Conservation (phyloP, 2,797 vertebrate genomes). For the Philypnodon macrostomus region DNA sequence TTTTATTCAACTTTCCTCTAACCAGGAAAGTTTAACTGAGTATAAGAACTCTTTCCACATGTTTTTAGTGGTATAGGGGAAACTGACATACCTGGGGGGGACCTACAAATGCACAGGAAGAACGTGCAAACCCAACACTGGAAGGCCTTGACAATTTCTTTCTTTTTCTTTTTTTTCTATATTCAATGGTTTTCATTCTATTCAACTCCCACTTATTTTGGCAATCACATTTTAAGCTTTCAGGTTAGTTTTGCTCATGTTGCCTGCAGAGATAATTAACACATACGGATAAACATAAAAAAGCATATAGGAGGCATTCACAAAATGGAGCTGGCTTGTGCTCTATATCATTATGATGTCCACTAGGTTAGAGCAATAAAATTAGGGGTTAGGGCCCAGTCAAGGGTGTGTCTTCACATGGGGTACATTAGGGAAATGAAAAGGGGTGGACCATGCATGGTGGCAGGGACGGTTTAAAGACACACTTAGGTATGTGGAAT, state of each 20-base stretch:
- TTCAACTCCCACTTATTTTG: conserved; percentile 12
- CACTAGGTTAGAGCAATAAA: conserved; percentile 76
- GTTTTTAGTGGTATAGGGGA: too few relatives aligned
- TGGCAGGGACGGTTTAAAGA: conserved; percentile 76
- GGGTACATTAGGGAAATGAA: conserved; percentile 84
- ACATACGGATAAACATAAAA: conserved; percentile 3
- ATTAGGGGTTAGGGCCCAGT: conserved; percentile 65
- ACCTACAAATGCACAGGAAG: too few relatives aligned
- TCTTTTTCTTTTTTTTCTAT: conserved; percentile 7
- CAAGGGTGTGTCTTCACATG: conserved; percentile 41
- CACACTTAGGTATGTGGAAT: conserved; percentile 46
- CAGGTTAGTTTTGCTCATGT: conserved; percentile 21
- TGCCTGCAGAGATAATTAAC: conserved; percentile 32
- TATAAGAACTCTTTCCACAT: too few relatives aligned
- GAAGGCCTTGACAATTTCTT: conserved; percentile 6
- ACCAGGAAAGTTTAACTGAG: too few relatives aligned
- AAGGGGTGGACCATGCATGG: conserved; percentile 71
- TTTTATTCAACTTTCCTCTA: too few relatives aligned
- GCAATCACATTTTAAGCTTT: conserved; percentile 33
- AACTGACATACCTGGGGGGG: too few relatives aligned
- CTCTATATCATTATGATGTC: conserved; percentile 71
- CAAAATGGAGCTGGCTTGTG: conserved; percentile 48
- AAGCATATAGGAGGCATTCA: conserved; percentile 11
- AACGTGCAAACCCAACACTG: too few relatives aligned
- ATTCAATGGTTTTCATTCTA: conserved; percentile 15